A percentile compares a stretch with the other conserved stretches of the same genome.
Conservation (phyloP, 1,140 invertebrate species). For the Akabosia matsudoensis region DNA sequence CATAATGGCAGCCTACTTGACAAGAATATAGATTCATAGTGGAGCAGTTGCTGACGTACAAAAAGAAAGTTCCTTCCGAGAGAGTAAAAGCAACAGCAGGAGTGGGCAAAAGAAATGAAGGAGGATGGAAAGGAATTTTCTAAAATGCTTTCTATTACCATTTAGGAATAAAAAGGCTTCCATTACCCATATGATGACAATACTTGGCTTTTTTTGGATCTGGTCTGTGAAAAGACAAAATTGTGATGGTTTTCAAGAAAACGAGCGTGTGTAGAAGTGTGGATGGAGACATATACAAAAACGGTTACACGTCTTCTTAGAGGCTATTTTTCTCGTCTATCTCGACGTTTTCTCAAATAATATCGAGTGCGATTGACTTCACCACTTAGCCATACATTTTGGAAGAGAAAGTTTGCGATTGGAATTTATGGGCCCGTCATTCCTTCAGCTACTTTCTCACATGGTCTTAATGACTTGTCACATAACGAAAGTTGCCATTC, state of each 20-base stretch:
- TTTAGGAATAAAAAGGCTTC: neutral
- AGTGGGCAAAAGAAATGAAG: neutral
- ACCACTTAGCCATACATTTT: conserved; percentile 18
- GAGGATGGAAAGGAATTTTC: neutral
- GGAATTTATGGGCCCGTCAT: conserved; percentile 16
- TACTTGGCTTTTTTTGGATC: neutral
- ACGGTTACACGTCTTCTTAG: neutral
- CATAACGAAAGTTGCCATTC: conserved; percentile 12
- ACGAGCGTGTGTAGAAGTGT: neutral
- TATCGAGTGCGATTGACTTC: conserved; percentile 18
- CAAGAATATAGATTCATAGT: too few relatives aligned
- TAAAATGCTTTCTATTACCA: conserved; percentile 17
- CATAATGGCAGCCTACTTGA: too few relatives aligned
- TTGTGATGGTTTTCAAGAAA: neutral
- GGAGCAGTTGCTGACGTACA: too few relatives aligned
- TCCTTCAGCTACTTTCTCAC: neutral
- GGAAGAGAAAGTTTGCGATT: conserved; percentile 21
- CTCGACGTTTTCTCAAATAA: neutral
- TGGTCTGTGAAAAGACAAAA: neutral
- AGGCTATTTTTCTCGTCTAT: neutral
- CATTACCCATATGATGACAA: conserved; percentile 16
- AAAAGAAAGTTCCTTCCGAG: too few relatives aligned
- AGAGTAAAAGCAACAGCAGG: neutral
- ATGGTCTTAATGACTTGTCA: conserved; percentile 22
- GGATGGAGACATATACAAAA: neutral